These are phyloP conservation scores for Agelaius phoeniceus DNA, from an alignment of 2,113 vertebrate genomes.

Conservation along the genomic window DNA sequence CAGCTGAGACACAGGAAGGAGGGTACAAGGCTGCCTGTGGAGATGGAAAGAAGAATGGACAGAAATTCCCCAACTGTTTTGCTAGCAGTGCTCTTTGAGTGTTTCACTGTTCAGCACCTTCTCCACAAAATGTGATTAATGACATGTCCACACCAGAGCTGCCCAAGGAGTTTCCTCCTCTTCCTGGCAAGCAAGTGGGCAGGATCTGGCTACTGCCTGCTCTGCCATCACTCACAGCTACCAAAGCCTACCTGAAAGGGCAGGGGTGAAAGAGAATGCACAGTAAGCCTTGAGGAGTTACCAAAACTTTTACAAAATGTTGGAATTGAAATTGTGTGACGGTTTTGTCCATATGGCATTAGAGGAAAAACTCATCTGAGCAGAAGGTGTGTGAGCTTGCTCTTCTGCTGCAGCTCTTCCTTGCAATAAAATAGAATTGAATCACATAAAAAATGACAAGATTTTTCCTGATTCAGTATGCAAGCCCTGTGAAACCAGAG, in stretches of 20 bases:
- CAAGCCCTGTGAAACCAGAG: neutral
- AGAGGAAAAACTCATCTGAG: neutral
- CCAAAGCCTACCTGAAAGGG: neutral
- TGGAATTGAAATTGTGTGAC: neutral
- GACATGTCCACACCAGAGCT: neutral
- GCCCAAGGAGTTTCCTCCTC: rapidly evolving
- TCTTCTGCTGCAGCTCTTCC: neutral
- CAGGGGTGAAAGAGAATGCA: neutral
- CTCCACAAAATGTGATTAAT: neutral
- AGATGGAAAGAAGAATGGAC: neutral
- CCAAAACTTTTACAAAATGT: neutral
- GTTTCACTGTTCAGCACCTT: neutral
- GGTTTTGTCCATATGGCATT: neutral
- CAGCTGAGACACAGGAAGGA: neutral
- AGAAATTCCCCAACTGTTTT: neutral
- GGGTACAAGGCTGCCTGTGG: neutral
- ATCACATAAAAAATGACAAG: neutral
- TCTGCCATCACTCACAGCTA: neutral
- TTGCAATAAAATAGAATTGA: neutral
- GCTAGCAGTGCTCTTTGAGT: neutral
- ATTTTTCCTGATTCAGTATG: neutral
- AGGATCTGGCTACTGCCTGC: neutral
- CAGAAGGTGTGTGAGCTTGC: neutral
- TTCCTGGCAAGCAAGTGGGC: neutral
- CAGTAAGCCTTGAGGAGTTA: neutral